Conservation (phyloP, 2,888 invertebrate species). For the Hypsopygia costalis region DNA sequence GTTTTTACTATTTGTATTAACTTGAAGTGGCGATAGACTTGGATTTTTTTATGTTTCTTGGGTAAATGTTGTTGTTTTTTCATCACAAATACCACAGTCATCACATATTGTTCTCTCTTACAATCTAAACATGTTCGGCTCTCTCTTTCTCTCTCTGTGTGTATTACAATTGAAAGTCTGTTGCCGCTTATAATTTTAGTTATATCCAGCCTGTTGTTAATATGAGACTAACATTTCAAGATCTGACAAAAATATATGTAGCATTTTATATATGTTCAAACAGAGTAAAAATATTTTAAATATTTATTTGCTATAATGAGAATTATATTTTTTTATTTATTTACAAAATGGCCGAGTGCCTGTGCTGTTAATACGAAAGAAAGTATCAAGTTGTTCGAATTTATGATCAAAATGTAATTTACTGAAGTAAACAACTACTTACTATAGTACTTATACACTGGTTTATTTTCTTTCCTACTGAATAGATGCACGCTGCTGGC, state of each 20-base stretch:
- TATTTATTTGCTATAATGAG: not conserved
- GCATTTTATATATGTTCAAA: slow-evolving; percentile 3
- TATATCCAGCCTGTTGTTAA: not conserved
- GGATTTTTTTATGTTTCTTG: not conserved
- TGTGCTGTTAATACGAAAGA: not conserved
- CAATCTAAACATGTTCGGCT: no score
- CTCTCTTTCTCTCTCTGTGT: no score
- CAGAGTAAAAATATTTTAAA: not conserved
- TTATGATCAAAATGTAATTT: not conserved
- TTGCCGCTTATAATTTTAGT: no score
- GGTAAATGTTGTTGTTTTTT: no score
- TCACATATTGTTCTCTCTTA: not conserved
- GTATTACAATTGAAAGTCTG: no score
- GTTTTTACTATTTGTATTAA: slow-evolving; percentile 3
- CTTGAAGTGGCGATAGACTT: not conserved
- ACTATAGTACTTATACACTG: not conserved
- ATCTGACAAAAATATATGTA: slow-evolving; percentile 14
- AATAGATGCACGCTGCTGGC: no score
- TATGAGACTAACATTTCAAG: slow-evolving; percentile 13
- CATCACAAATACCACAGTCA: not conserved
- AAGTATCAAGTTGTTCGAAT: not conserved
- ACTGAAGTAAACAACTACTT: slow-evolving; percentile 1
- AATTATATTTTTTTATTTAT: slow-evolving; percentile 8
- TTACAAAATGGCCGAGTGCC: not conserved
- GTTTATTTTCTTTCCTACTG: no score